Evolutionary conservation across 2,888 invertebrate species (phyloP), one percentile per base, ranked within the genome.

Genomic region (Cheilosia variabilis): DNA sequence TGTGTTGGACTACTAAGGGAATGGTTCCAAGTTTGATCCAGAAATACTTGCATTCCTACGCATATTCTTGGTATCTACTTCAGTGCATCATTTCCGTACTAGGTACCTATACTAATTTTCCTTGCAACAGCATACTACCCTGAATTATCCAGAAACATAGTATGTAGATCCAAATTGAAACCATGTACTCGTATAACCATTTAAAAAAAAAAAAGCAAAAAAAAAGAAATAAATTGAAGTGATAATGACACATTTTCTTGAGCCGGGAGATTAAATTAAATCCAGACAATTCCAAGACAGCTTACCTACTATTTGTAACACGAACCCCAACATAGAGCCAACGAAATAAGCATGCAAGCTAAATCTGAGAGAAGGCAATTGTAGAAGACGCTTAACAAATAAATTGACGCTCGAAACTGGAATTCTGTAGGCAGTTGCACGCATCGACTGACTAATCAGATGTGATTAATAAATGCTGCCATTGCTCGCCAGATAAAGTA

Each of bases 361-460:
- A 17, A 3, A 66, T 43, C 43, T 68, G 17, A 4, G 53, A 55
- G 53, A 17, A 62, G 22, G 73, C 45, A 73, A 62, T 24, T 37
- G 43, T 31, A 52, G 41, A 43, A 52, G n/a, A 41, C 41, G 15
- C 75, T 43, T 50, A 50, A 27, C 37, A 55, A 57, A 75, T 58
- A 65, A n/a, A 47, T 75, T 71, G 71, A 63, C 55, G 69, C 37
- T 68, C 60, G 41, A 60, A 63, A 50, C 50, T 69, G 50, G 27
- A 63, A 55, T 60, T 31, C 55, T 31, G 19, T 65, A 52, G 24
- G 31, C 58, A 47, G 53, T 37, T 65, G 47, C 82, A 82, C 82
- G 82, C 82, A 82, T 66, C 50, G 65, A 31, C 65, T 57, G 65
- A 57, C 75, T 57, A 75, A 75, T 75, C 75, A 75, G 47, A 57